These are phyloP conservation scores for Caiman crocodilus DNA, from an alignment of 2,797 vertebrate genomes.

Conservation along the genomic window DNA sequence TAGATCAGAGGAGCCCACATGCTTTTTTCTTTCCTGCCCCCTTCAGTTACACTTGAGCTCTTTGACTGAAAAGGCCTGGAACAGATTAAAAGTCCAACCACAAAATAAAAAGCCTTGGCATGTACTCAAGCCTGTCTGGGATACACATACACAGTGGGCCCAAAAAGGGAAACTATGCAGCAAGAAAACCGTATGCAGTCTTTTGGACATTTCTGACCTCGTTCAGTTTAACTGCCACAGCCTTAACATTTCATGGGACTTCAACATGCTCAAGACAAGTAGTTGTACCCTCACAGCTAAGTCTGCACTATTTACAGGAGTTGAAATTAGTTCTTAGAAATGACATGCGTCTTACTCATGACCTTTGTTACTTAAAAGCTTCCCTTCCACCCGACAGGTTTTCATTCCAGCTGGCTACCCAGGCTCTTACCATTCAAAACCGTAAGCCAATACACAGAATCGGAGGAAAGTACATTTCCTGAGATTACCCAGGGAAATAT, in stretches of 20 bases:
- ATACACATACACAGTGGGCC: conserved; percentile 88
- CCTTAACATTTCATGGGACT: conserved; percentile 22
- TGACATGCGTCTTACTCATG: conserved; percentile 16
- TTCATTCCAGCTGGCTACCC: conserved; percentile 31
- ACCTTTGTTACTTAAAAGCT: conserved; percentile 27
- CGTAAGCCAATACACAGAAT: conserved; percentile 2
- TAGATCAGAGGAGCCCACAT: conserved; percentile 73
- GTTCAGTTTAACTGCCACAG: conserved; percentile 60
- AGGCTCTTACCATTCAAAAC: neutral
- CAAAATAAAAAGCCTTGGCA: conserved; percentile 94
- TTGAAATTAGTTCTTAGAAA: conserved; percentile 23
- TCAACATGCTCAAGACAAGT: conserved; percentile 21
- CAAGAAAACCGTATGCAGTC: conserved; percentile 72
- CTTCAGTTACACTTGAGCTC: conserved; percentile 85
- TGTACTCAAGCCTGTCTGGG: conserved; percentile 92
- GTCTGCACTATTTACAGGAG: conserved; percentile 24
- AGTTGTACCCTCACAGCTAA: conserved; percentile 1
- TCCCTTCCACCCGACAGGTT: neutral
- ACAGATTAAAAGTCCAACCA: conserved; percentile 94
- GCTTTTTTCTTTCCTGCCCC: conserved; percentile 57
- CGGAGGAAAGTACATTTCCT: conserved; percentile 42
- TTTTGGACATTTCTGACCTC: conserved; percentile 62
- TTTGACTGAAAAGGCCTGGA: conserved; percentile 97
- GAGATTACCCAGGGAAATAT: conserved; percentile 53
- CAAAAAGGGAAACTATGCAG: conserved; percentile 84